Percentiles rank a stretch among this genome's conserved stretches.
phyloP scores from a whole-genome alignment of 2,797 vertebrate species.

The Sciaenops ocellatus region DNA sequence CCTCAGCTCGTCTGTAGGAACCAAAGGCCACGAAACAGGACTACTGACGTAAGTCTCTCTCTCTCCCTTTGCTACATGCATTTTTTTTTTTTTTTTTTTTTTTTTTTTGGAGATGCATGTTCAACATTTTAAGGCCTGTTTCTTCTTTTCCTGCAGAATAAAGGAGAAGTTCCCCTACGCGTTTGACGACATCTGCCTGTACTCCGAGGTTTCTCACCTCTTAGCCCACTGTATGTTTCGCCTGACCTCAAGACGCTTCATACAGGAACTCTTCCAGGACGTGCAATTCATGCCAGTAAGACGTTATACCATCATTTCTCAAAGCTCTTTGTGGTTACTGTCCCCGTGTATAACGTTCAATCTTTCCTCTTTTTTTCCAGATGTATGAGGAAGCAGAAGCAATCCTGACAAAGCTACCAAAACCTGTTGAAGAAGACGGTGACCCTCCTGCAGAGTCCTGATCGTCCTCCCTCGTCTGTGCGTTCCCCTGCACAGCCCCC shows the following conservation, averaged over 20 bases:
- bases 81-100: neutral
- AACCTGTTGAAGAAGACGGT: constrained; percentile 82
- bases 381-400: constrained; percentile 98
- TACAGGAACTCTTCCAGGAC: constrained; percentile 99
- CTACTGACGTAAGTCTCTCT: constrained; percentile 92
- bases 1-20: constrained; percentile 98
- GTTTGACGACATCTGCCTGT: constrained; percentile 99
- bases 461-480: constrained; percentile 59
- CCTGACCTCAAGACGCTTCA: constrained; percentile 95
- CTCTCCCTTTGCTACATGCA: neutral
- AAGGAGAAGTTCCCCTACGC: constrained; percentile 99
- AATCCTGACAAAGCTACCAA: constrained; percentile 89
- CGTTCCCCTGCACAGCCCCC: constrained; percentile 48
- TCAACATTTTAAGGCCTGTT: neutral
- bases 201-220: constrained; percentile 97
- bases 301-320: neutral
- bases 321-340: neutral
- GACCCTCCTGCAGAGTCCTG: constrained; percentile 90
- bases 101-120: neutral
- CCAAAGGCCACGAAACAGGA: constrained; percentile 98
- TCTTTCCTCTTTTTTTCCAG: constrained; percentile 72
- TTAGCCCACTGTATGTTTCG: constrained; percentile 97
- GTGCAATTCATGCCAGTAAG: constrained; percentile 97
- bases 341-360: neutral
- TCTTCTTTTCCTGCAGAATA: constrained; percentile 85